Evolutionary conservation across 1,140 invertebrate genomes (phyloP).

Genomic region (Rhynchophorus ferrugineus): DNA sequence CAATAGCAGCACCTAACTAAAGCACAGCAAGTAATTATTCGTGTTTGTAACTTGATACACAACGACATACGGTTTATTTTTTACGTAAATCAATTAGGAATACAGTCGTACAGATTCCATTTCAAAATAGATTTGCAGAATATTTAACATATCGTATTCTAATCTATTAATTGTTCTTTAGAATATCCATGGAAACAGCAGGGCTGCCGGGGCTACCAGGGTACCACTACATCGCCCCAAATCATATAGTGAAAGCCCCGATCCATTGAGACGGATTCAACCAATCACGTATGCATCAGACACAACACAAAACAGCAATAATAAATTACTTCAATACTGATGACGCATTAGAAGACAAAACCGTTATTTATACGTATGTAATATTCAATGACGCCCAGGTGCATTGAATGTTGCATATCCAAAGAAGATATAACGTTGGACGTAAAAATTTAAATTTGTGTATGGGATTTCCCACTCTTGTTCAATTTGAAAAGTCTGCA

Average conservation of each 20-base stretch:
- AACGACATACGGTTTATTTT: no score
- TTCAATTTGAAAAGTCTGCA: conserved; percentile 5
- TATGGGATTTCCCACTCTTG: conserved; percentile 8
- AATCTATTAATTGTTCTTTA: conserved; percentile 42
- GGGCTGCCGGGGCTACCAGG: conserved; percentile 73
- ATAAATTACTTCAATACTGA: not conserved
- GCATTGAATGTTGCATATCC: not conserved
- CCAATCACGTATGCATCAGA: conserved; percentile 39
- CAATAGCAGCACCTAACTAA: no score
- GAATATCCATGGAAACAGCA: conserved; percentile 89
- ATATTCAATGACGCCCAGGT: not conserved
- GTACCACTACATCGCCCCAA: conserved; percentile 85
- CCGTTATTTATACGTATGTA: not conserved
- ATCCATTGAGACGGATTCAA: conserved; percentile 62
- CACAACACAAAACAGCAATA: conserved; percentile 9
- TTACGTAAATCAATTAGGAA: no score
- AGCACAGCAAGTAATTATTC: no score
- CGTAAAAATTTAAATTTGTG: conserved; percentile 1
- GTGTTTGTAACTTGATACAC: no score
- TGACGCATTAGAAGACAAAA: not conserved
- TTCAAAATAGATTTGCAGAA: no score
- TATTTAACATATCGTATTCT: no score
- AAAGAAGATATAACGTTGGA: not conserved
- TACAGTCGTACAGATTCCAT: no score
- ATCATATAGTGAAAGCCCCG: conserved; percentile 84